These are phyloP conservation scores for Malacoctenus gilli DNA, from an alignment of 2,797 vertebrate species.

Conservation along the genomic window DNA sequence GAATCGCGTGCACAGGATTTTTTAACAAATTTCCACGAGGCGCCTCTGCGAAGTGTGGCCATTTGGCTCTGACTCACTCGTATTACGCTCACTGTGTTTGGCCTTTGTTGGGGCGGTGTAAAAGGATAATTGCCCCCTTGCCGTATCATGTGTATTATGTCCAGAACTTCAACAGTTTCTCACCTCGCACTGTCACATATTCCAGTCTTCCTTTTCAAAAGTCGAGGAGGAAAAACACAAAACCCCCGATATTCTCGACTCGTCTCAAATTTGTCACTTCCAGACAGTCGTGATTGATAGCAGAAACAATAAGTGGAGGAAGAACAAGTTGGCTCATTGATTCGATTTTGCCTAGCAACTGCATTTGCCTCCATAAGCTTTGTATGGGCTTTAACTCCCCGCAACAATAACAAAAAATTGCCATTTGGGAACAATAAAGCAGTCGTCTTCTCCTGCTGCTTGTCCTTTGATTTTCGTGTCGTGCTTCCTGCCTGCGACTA, in stretches of 20 bases:
- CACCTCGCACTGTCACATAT: too few species aligned
- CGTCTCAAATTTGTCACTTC: constrained; percentile 49
- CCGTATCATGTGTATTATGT: too few species aligned
- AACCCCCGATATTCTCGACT: constrained; percentile 52
- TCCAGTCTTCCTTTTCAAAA: too few species aligned
- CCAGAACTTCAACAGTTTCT: too few species aligned
- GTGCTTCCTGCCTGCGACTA: constrained; percentile 50
- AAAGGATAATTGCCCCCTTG: constrained; percentile 10
- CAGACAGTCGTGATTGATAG: constrained; percentile 51
- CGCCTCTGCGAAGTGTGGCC: constrained; percentile 22
- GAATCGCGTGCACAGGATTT: not conserved
- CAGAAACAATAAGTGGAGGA: constrained; percentile 64
- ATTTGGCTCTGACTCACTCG: constrained; percentile 35
- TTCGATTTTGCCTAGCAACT: constrained; percentile 64
- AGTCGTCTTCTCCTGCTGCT: constrained; percentile 65
- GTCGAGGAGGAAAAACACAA: constrained; percentile 44
- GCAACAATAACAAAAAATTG: constrained; percentile 64
- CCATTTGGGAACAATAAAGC: constrained; percentile 72
- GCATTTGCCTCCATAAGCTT: constrained; percentile 58
- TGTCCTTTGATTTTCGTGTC: constrained; percentile 74
- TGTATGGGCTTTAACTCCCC: constrained; percentile 60
- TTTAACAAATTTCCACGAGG: too few species aligned
- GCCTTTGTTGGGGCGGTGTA: constrained; percentile 30
- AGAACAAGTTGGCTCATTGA: constrained; percentile 51
- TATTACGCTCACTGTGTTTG: constrained; percentile 25